Evolutionary conservation across 2,797 vertebrate species (phyloP).

Genomic region (Sebastolobus alascanus): DNA sequence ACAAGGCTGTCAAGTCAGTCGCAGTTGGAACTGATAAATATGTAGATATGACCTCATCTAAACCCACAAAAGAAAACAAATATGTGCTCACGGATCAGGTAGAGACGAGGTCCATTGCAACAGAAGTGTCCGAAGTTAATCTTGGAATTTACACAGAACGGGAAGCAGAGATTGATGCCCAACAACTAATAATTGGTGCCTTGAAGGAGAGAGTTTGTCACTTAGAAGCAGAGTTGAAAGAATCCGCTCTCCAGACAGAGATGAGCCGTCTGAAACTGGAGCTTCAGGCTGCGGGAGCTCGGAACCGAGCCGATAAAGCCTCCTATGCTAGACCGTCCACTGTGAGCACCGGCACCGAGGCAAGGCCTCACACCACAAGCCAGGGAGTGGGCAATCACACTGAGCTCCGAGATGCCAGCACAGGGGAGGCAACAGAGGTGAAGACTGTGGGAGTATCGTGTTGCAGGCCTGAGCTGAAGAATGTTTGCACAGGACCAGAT

Average conservation of each 20-base stretch:
- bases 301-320: conserved; percentile 90
- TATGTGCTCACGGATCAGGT: conserved; percentile 81
- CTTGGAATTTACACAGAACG: conserved; percentile 86
- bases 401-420: conserved; percentile 79
- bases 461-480: conserved; percentile 78
- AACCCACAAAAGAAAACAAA: conserved; percentile 64
- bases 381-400: conserved; percentile 88
- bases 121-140: conserved; percentile 88
- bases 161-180: conserved; percentile 90
- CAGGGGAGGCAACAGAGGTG: conserved; percentile 71
- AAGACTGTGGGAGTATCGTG: conserved; percentile 86
- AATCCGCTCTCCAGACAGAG: conserved; percentile 91
- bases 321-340: conserved; percentile 81
- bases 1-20: conserved; percentile 78
- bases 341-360: conserved; percentile 83
- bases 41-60: conserved; percentile 63
- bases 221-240: conserved; percentile 93
- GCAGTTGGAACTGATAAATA: conserved; percentile 81
- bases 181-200: conserved; percentile 90
- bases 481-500: conserved; percentile 84
- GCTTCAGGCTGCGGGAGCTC: conserved; percentile 90
- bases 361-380: conserved; percentile 81
- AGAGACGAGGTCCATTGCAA: conserved; percentile 82
- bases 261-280: conserved; percentile 94
- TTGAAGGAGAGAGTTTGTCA: conserved; percentile 91